phyloP scores from a whole-genome alignment of 2,797 vertebrate species.

The Argentina silus region DNA sequence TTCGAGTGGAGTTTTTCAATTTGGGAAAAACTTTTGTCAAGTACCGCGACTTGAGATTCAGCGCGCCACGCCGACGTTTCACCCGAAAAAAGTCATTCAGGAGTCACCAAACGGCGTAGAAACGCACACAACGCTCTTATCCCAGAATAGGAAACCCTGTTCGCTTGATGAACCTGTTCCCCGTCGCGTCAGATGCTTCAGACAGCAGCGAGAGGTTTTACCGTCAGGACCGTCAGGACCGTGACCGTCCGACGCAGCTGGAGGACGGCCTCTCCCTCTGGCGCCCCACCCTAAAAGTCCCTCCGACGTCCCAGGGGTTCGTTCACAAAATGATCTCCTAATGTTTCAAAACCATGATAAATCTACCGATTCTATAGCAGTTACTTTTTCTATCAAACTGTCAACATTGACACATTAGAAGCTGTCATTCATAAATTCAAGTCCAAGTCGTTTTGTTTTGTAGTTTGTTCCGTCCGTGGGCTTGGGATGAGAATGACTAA shows the following conservation, averaged over 20 bases:
- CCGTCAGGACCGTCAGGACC: constrained; percentile 8
- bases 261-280: constrained; percentile 38
- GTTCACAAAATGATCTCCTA: constrained; percentile 21
- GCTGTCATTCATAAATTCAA: neutral
- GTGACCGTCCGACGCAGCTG: constrained; percentile 28
- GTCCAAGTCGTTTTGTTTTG: neutral
- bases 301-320: constrained; percentile 17
- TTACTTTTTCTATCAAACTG: neutral
- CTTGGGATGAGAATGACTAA: neutral
- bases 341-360: constrained; percentile 17
- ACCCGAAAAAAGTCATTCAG: too few relatives aligned
- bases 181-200: constrained; percentile 37
- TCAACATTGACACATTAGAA: neutral
- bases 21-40: constrained; percentile 24
- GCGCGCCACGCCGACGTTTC: neutral
- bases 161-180: constrained; percentile 32
- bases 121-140: neutral
- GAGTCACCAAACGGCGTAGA: neutral
- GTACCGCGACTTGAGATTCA: neutral
- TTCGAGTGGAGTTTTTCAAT: constrained; percentile 26
- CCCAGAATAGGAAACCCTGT: neutral
- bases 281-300: constrained; percentile 52
- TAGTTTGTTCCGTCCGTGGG: too few relatives aligned
- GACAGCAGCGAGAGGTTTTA: constrained; percentile 20
- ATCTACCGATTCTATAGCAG: constrained; percentile 8